These are phyloP conservation scores for Diceros bicornis DNA, from an alignment of 2,797 vertebrate genomes.

Conservation along the genomic window DNA sequence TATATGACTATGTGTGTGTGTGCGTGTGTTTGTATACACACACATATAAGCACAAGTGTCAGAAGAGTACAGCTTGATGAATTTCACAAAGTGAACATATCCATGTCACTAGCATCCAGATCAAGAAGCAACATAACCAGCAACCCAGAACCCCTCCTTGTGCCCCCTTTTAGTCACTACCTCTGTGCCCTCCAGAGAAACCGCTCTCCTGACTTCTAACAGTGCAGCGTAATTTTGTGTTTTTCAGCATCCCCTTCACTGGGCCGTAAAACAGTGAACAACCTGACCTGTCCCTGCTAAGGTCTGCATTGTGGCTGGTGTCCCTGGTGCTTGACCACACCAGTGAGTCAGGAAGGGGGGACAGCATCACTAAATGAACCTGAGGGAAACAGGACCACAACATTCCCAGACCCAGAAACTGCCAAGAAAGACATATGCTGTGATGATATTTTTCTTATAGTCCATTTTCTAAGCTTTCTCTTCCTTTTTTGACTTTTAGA, in stretches of 20 bases:
- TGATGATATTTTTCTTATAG: neutral
- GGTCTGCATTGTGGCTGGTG: neutral
- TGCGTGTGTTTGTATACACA: neutral
- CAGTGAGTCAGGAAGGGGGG: neutral
- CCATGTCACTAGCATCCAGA: neutral
- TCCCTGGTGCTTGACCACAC: neutral
- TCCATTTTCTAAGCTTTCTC: constrained; percentile 44
- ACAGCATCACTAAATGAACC: neutral
- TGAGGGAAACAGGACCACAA: neutral
- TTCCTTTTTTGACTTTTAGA: constrained; percentile 87
- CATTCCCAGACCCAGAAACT: neutral
- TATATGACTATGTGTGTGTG: neutral
- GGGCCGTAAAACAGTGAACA: neutral
- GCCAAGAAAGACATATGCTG: neutral
- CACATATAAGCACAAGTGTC: neutral
- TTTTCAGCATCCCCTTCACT: neutral
- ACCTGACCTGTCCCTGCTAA: neutral
- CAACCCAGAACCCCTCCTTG: neutral
- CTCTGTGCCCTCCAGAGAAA: neutral
- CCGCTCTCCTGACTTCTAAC: neutral
- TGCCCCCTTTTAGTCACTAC: neutral
- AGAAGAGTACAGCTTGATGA: neutral
- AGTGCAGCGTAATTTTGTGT: neutral
- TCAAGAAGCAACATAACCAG: neutral
- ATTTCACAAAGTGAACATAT: neutral